Base-by-base conservation (phyloP, 2,797 vertebrate genomes). In the Florisuga fusca region DNA sequence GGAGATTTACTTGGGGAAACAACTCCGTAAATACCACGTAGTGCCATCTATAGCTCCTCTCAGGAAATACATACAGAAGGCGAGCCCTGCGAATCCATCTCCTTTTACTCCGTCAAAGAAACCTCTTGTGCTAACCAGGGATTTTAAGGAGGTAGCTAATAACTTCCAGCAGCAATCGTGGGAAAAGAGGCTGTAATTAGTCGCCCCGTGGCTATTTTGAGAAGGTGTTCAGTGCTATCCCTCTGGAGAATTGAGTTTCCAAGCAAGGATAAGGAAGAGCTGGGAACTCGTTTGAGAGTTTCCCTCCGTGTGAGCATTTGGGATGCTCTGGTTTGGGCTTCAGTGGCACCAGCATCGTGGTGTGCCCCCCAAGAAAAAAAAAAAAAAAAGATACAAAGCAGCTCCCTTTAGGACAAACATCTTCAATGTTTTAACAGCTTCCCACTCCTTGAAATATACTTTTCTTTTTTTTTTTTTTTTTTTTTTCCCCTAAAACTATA, bases 11-110 rank as follows among this genome's bases (percentile, higher is more conserved):
- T 91, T 16, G 57, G 58, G 74, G 78, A 94, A 94, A 84, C 67
- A 85, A 78, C 68, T 96, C 87, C 46, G 89, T 83, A 96, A 96
- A 94, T 91, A 92, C 94, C 23, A 80, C 69, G 19, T 94, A 88
- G 84, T 96, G 96, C 96, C 96, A 96, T 94, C 96, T 96, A 96
- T 76, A 67, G 96, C 93, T 84, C 91, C 81, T 71, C 88, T 53
- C 2, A 50, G 90, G 93, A 95, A 96, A 75, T 46, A 66, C 95
- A 91, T 9, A 16, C 0, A 12, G 33, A 15, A 57, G 48, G 72
- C 7, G 22, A 93, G 78, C 64, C 19, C 71, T 17, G 91, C 23
- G 2, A 43, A 62, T 8, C 50, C 61, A 78, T 25, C 73, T 66
- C 69, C 33, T 95, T 90, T 88, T 48, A 36, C 54, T 72, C 8